Percentiles rank a stretch among this genome's conserved stretches.
phyloP scores from a whole-genome alignment of 2,113 vertebrate genomes.

The Neopipo cinnamomea region DNA sequence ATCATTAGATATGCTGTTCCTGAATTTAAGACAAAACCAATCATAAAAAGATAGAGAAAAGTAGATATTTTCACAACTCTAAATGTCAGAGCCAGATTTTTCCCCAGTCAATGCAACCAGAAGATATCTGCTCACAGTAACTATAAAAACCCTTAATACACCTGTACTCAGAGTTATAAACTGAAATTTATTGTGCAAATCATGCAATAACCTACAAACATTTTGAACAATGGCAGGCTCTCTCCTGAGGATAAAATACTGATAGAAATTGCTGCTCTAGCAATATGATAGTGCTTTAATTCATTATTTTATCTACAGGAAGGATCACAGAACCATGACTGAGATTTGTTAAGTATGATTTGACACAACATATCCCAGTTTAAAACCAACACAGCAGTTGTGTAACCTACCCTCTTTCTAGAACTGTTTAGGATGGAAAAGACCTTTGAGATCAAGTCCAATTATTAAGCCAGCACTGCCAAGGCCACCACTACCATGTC shows the following conservation, averaged over 20 bases:
- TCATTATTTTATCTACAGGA: conserved; percentile 14
- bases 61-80: not conserved
- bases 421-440: not conserved
- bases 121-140: not conserved
- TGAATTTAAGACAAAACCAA: not conserved
- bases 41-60: not conserved
- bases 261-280: not conserved
- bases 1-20: not conserved
- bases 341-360: conserved; percentile 3
- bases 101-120: not conserved
- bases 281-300: not conserved
- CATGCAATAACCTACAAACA: not conserved
- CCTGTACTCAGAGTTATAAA: not conserved
- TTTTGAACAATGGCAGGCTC: not conserved
- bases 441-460: not conserved
- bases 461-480: not conserved
- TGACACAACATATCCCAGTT: not conserved
- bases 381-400: not conserved
- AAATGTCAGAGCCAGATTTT: not conserved
- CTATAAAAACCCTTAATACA: not conserved
- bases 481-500: not conserved
- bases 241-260: not conserved
- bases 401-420: not conserved
- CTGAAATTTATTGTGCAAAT: not conserved
- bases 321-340: not conserved